Evolutionary conservation across 2,888 invertebrate species (phyloP).

Genomic region (Drosophila peninsularis): DNA sequence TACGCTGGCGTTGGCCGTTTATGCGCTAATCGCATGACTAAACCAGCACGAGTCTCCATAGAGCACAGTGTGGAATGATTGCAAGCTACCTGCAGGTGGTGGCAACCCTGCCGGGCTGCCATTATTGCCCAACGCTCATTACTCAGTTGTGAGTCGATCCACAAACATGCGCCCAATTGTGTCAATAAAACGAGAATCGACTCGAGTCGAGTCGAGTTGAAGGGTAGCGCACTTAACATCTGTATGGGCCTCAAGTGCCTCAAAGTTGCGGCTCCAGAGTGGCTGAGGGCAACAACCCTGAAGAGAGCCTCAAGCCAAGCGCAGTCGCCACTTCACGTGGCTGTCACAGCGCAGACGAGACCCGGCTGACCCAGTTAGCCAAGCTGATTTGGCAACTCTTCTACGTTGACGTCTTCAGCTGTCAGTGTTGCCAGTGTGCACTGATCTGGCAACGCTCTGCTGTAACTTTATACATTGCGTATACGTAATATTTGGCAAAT

Average conservation of each 20-base stretch:
- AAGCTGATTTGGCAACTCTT: background rate
- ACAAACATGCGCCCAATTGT: constrained; percentile 50
- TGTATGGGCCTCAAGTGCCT: constrained; percentile 21
- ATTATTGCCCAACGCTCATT: constrained; percentile 3
- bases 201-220: constrained; percentile 26
- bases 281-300: constrained; percentile 37
- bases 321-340: background rate
- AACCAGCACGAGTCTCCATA: background rate
- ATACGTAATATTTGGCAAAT: background rate
- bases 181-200: constrained; percentile 45
- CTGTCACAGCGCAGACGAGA: background rate
- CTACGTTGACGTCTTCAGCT: too few relatives aligned
- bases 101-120: constrained; percentile 2
- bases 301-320: constrained; percentile 17
- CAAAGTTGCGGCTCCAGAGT: constrained; percentile 6
- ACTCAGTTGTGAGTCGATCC: constrained; percentile 1
- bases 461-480: background rate
- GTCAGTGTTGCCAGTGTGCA: too few relatives aligned
- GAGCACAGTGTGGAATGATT: background rate
- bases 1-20: constrained; percentile 10
- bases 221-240: constrained; percentile 59
- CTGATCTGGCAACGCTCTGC: too few relatives aligned
- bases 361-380: constrained; percentile 29
- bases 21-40: constrained; percentile 1
- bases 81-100: constrained; percentile 5